Base-by-base conservation (phyloP, 1,140 invertebrate species). In the Dreissena rostriformis region DNA sequence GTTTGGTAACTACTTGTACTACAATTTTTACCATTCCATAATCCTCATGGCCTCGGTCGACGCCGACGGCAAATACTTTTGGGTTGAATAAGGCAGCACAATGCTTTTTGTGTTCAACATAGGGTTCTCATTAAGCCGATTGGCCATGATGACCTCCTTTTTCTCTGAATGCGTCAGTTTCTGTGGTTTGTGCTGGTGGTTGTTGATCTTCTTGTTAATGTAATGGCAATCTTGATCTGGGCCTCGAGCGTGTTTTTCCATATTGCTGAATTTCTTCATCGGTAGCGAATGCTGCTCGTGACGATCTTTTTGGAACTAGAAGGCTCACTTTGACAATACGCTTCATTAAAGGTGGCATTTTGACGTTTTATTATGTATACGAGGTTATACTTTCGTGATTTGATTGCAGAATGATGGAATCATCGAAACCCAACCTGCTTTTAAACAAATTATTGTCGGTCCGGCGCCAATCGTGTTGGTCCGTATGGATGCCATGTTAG, bases 251-350 rank as follows among this genome's bases (percentile, higher is more conserved):
- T 63, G 61, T 11, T 63, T 63, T 11, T 63, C 24, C 11, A n/a
- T 63, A 11, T 63, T 11, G 61, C 2, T 63, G 19, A n/a, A 5
- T 2, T 39, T 39, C 39, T 39, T 63, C 2, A n/a, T 63, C 61
- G 61, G 61, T 63, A 63, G 61, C 61, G 61, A 11, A 63, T 63
- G 61, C 61, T 63, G 61, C 61, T 63, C 61, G 11, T n/a, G 61
- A 63, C 61, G 61, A 63, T 26, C 61, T 63, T 63, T 63, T 63
- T 2, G 61, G 61, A 63, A 63, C 61, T 63, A 11, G 61, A 63
- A 63, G 61, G 19, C 61, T 11, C 61, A 63, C 61, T 63, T 63
- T 63, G 11, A 63, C 61, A 63, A 26, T 63, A 63, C 2, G 61
- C 24, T 63, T 63, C 2, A 63, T 63, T 63, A 5, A 5, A 39